Conservation (phyloP, 2,888 invertebrate species). For the Agonopterix arenella region DNA sequence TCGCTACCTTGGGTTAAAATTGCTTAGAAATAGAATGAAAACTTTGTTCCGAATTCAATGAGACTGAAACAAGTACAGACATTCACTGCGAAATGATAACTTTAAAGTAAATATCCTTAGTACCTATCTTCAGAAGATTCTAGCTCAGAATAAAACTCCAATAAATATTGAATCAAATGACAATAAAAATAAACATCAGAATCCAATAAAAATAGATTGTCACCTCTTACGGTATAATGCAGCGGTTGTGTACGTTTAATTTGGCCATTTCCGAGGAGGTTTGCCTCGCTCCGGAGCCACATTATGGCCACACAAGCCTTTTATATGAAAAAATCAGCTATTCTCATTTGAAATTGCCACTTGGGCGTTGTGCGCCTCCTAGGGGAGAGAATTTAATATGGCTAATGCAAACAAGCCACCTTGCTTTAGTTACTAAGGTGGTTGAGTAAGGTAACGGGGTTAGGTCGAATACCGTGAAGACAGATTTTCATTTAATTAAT, state of each 20-base stretch:
- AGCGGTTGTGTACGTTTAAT: constrained; percentile 29
- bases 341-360: constrained; percentile 44
- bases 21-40: too few species aligned
- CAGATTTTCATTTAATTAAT: background rate
- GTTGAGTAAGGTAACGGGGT: too few species aligned
- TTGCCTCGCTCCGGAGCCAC: constrained; percentile 23
- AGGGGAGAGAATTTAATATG: constrained; percentile 28
- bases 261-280: constrained; percentile 35
- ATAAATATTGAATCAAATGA: constrained; percentile 3
- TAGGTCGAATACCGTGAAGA: background rate
- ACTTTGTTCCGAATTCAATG: too few species aligned
- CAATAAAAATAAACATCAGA: constrained; percentile 23
- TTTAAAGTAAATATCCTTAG: too few species aligned
- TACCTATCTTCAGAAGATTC: too few species aligned
- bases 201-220: constrained; percentile 22
- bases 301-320: constrained; percentile 34
- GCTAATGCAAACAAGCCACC: constrained; percentile 26
- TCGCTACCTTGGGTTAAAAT: too few species aligned
- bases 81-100: too few species aligned
- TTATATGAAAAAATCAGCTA: constrained; percentile 49
- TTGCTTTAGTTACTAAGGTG: background rate
- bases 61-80: too few species aligned
- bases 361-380: constrained; percentile 26
- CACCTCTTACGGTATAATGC: constrained; percentile 19
- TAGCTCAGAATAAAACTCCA: background rate